Conservation (phyloP, 2,888 invertebrate species). For the Epistrophe eligans region DNA sequence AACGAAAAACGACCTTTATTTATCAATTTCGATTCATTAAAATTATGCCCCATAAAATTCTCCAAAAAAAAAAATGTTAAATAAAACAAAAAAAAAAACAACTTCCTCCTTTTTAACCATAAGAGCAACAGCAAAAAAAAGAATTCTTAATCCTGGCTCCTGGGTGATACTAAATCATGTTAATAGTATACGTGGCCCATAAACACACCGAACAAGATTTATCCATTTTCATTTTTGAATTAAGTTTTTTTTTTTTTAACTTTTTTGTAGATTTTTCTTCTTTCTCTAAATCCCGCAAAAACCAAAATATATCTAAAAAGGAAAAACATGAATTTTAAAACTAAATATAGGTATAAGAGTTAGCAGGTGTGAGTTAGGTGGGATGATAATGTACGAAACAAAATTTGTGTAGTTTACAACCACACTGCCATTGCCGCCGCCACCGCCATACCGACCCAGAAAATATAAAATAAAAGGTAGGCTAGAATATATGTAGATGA, state of each 20-base stretch:
- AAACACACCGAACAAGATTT: conserved; percentile 41
- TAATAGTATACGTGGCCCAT: conserved; percentile 35
- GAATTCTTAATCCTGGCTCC: conserved; percentile 6
- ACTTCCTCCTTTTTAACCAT: neutral
- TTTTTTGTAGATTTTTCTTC: neutral
- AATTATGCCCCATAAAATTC: conserved; percentile 17
- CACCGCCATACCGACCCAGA: neutral
- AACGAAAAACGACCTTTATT: neutral
- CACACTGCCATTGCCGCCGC: neutral
- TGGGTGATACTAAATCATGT: conserved; percentile 18
- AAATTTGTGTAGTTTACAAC: conserved; percentile 28
- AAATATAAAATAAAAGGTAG: neutral
- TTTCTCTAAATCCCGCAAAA: neutral
- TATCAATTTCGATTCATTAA: conserved; percentile 12
- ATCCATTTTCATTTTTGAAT: conserved; percentile 35
- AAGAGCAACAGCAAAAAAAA: neutral
- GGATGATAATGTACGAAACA: neutral
- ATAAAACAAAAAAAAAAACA: neutral
- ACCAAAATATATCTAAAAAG: neutral
- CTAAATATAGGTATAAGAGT: conserved; percentile 1
- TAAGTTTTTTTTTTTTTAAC: conserved; percentile 29
- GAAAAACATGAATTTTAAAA: conserved; percentile 16
- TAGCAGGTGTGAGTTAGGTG: neutral
- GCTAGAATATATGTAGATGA: neutral
- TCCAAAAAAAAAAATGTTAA: neutral